A percentile compares a stretch with the other conserved stretches of the same genome.
Conservation (phyloP, 2,113 vertebrate species). For the Gallinago media region DNA sequence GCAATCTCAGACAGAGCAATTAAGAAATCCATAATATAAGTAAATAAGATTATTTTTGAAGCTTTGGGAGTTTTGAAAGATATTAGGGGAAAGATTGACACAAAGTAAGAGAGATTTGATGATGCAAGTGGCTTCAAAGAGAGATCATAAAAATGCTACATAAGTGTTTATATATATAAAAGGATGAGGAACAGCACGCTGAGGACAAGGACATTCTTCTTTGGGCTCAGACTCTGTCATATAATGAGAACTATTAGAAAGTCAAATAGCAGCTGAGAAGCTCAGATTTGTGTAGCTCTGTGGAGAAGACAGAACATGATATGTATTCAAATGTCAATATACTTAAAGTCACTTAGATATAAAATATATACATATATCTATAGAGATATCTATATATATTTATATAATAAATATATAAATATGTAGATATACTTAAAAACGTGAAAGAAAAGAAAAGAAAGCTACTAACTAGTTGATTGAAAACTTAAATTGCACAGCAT, state of each 20-base stretch:
- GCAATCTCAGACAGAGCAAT: background rate
- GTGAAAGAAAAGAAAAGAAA: background rate
- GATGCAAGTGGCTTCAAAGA: background rate
- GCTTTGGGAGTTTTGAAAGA: background rate
- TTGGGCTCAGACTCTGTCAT: background rate
- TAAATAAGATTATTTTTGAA: background rate
- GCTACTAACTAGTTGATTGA: background rate
- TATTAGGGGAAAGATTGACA: background rate
- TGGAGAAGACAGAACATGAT: background rate
- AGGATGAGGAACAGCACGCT: background rate
- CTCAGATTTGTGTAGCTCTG: background rate
- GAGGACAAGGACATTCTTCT: background rate
- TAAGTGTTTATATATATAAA: rapidly evolving
- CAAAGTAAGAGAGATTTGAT: background rate
- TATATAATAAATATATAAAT: too few relatives aligned
- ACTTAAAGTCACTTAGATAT: background rate
- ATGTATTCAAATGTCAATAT: background rate
- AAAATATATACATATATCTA: too few relatives aligned
- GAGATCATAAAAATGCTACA: background rate
- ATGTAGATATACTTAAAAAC: too few relatives aligned
- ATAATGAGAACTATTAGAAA: background rate
- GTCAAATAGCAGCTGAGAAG: background rate
- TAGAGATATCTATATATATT: too few relatives aligned
- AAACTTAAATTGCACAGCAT: background rate
- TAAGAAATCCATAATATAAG: background rate